phyloP scores from a whole-genome alignment of 1,140 invertebrate species.

The Drosophila mojavensis region DNA sequence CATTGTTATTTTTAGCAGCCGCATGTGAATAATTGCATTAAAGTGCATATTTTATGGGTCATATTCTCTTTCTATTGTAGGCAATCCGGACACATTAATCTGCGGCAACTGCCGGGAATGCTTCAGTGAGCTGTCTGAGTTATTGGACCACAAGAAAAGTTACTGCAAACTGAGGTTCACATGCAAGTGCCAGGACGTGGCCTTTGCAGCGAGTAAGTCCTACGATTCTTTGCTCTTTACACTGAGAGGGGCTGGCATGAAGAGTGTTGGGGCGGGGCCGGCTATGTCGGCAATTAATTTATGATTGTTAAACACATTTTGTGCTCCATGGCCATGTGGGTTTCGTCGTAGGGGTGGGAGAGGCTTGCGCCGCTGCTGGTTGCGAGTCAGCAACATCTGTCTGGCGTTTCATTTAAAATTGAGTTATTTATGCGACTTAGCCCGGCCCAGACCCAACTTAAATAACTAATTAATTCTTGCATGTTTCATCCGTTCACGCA shows the following conservation, averaged over 20 bases:
- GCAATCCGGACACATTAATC: conserved; percentile 94
- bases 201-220: conserved; percentile 81
- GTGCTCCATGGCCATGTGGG: conserved; percentile 25
- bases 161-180: conserved; percentile 94
- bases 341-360: conserved; percentile 20
- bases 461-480: conserved; percentile 82
- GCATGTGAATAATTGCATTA: conserved; percentile 9
- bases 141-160: conserved; percentile 93
- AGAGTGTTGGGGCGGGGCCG: conserved; percentile 2
- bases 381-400: conserved; percentile 71
- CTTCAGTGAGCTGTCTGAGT: conserved; percentile 91
- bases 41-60: conserved; percentile 24
- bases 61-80: conserved; percentile 85
- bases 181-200: conserved; percentile 90
- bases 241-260: not conserved
- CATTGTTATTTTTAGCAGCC: not conserved
- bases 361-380: too few relatives aligned
- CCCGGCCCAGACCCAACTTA: conserved; percentile 57
- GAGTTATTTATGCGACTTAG: conserved; percentile 76
- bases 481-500: conserved; percentile 37
- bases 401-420: conserved; percentile 74
- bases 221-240: not conserved
- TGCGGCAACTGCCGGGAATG: conserved; percentile 94
- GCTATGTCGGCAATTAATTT: conserved; percentile 82
- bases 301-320: conserved; percentile 84